Conservation (phyloP, 2,113 vertebrate genomes). For the Crocuta crocuta region DNA sequence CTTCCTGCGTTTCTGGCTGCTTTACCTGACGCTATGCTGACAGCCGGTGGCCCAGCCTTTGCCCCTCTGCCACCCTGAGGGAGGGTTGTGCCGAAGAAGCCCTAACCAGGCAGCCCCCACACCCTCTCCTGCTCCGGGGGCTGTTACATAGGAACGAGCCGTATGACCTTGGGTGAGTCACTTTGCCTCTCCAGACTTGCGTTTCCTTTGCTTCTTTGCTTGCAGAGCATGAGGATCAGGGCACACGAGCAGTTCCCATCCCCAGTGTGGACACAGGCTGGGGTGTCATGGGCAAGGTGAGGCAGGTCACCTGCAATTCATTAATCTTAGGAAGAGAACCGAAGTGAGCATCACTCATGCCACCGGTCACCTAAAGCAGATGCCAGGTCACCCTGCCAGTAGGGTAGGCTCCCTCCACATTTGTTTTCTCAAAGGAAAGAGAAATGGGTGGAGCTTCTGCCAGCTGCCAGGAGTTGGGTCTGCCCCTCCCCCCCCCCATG, state of each 20-base stretch:
- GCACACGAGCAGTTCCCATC: background rate
- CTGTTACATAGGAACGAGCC: rapidly evolving
- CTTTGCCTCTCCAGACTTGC: background rate
- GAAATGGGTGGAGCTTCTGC: rapidly evolving
- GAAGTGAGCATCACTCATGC: rapidly evolving
- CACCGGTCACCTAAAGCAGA: background rate
- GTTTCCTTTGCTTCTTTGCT: background rate
- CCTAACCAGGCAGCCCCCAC: background rate
- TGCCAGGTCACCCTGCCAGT: background rate
- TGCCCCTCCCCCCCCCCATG: no score
- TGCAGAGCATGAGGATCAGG: background rate
- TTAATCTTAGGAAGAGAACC: background rate
- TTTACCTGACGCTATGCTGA: rapidly evolving
- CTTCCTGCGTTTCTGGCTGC: background rate
- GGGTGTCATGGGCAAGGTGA: background rate
- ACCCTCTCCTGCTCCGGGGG: background rate
- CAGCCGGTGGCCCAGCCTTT: background rate
- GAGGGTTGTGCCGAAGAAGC: background rate
- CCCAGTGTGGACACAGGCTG: background rate
- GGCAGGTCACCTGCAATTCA: background rate
- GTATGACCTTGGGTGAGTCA: background rate
- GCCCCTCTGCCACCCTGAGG: rapidly evolving
- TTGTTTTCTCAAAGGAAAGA: background rate
- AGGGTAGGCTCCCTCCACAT: background rate
- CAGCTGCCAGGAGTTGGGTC: background rate